Evolutionary conservation across 2,888 invertebrate genomes (phyloP), one percentile per base, ranked within the genome.

Genomic region (Pterostichus niger): DNA sequence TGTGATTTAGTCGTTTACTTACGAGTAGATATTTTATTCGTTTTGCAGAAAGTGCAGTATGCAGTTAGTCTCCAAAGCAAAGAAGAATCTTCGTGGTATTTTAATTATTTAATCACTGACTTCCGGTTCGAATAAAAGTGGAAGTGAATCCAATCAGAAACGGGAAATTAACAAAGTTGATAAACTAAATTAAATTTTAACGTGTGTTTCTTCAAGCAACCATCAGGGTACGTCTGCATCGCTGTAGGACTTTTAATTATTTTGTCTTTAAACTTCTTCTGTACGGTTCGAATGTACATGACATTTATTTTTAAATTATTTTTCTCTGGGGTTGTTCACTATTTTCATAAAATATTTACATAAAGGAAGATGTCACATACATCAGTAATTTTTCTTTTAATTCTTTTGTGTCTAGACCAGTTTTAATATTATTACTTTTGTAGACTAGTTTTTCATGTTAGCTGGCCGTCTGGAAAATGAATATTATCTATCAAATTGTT

Each of bases 111-210:
- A 68, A 68, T 68, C 68, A 68, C 35, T 15, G 68, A 68, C 44
- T 68, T 68, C 44, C 68, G 35, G 24, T 68, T 40, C 68, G 35
- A 68, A 68, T 44, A 44, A 44, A 68, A 68, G 68, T 68, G 44
- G 44, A 68, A 68, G 68, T 15, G 59, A 68, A 40, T 68, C 17
- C 68, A 68, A 68, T 68, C 68, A 40, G 68, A 44, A 68, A 68
- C 68, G 15, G 68, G 68, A 68, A 68, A 68, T 68, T 68, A 68
- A 40, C 15, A 68, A 68, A 68, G 68, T 68, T 68, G 68, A 68
- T 68, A 68, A 68, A 68, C 68, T 68, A 68, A 68, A 68, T 68
- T 68, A 68, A 68, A 68, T 68, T 68, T 68, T 68, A 68, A 68
- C 35, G 68, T 68, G 68, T 68, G 68, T 68, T 68, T 68, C 68